phyloP scores from a whole-genome alignment of 1,140 invertebrate genomes.

The Magallana ariakensis region DNA sequence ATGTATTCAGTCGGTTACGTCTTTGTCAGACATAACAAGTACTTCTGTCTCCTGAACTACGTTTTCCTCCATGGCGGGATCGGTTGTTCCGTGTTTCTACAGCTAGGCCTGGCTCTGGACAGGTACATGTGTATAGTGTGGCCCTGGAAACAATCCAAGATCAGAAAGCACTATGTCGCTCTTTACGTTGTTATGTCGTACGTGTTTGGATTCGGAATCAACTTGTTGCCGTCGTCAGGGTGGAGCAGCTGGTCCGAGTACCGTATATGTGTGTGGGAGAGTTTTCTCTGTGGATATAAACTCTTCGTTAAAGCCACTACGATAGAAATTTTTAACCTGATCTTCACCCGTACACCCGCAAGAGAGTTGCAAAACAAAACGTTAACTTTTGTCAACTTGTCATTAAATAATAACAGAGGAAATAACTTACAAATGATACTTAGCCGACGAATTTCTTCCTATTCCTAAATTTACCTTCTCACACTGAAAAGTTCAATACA shows the following conservation, averaged over 20 bases:
- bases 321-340: not conserved
- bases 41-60: conserved; percentile 7
- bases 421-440: no score
- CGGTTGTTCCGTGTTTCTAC: conserved; percentile 3
- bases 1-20: not conserved
- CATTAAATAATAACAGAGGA: no score
- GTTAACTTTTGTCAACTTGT: no score
- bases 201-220: not conserved
- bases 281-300: not conserved
- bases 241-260: conserved; percentile 6
- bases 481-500: no score
- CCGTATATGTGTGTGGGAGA: not conserved
- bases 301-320: not conserved
- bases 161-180: not conserved
- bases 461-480: no score
- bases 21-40: not conserved
- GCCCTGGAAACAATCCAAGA: conserved; percentile 9
- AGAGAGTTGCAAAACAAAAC: no score
- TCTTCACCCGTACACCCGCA: no score
- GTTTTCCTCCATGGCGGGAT: not conserved
- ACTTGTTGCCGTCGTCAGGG: not conserved
- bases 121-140: conserved; percentile 13
- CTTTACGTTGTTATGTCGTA: not conserved
- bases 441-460: no score
- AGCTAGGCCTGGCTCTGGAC: not conserved